Base-by-base conservation (phyloP, 1,140 invertebrate genomes). In the Drosophila pectinifera region DNA sequence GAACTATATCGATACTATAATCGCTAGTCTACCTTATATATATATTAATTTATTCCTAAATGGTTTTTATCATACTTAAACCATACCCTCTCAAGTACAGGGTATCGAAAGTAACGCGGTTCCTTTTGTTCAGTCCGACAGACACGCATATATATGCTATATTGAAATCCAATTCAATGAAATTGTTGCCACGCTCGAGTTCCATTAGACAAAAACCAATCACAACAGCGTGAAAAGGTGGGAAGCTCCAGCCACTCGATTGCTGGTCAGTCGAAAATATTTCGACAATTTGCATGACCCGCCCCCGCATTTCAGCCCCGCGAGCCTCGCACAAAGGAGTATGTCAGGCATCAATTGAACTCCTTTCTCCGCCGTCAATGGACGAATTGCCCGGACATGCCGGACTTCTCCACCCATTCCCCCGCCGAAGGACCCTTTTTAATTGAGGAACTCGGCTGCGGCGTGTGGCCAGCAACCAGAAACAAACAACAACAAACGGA, bases 181-280 rank as follows among this genome's bases (percentile, higher is more conserved):
- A 89, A 89, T 82, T 82, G 83, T 78, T 81, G 72, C 79, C 79
- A 84, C 79, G 80, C 85, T 90, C 80, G 85, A 84, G 83, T 91
- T 91, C 85, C 90, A 91, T 91, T 91, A 91, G 90, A 91, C 85
- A 91, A 91, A 68, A 91, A 81, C 80, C 82, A 90, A 90, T 90
- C 84, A 89, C 79, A 89, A 88, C 83, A 88, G 81, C 72, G 28
- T 72, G 74, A 69, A 86, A 68, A 81, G 82, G 59, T 48, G 41
- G 38, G 28, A 38, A 54, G 72, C 42, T 65, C 76, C 58, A 56
- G 58, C 77, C 78, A 78, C 82, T 75, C 83, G 79, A 88, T 88
- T 77, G 83, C 82, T 88, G 83, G 83, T 88, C 84, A 88, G 84
- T 89, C 70, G 84, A 89, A 88, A 88, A 84, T 89, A 88, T 89